Evolutionary conservation across 2,113 vertebrate genomes (phyloP).

Genomic region (Planiliza haematocheilus): DNA sequence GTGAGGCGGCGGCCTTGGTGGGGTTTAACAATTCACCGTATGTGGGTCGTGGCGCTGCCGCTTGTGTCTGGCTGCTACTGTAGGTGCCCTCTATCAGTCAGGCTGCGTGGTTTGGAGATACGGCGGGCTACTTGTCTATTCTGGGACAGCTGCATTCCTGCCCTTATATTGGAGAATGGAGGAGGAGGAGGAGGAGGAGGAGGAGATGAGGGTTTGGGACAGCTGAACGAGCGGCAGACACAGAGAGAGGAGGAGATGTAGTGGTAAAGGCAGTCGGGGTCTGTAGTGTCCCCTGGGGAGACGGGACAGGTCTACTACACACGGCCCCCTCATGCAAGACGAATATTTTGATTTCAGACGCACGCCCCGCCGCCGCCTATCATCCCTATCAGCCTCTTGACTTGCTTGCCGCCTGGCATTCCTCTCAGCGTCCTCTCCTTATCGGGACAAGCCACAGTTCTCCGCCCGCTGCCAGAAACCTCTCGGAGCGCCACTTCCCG

Average conservation of each 20-base stretch:
- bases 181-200: not conserved
- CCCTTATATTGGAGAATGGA: conserved; percentile 76
- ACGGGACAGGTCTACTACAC: conserved; percentile 63
- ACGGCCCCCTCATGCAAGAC: no score
- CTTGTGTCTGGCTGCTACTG: conserved; percentile 33
- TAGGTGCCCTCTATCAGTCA: conserved; percentile 63
- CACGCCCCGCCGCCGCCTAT: conserved; percentile 30
- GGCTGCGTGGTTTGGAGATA: conserved; percentile 51
- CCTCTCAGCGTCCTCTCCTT: conserved; percentile 55
- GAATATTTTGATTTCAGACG: conserved; percentile 62
- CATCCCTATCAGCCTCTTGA: conserved; percentile 27
- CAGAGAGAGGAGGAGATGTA: conserved; percentile 29
- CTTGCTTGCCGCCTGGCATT: conserved; percentile 22
- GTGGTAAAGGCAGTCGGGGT: conserved; percentile 42
- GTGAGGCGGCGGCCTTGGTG: conserved; percentile 1
- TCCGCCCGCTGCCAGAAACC: conserved; percentile 11
- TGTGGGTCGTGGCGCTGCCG: conserved; percentile 19
- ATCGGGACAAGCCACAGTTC: conserved; percentile 47
- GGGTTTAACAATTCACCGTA: conserved; percentile 11
- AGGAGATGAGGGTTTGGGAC: conserved; percentile 51
- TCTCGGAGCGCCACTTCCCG: conserved; percentile 45
- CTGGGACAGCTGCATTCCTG: conserved; percentile 78
- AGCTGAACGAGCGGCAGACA: conserved; percentile 62
- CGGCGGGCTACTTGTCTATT: conserved; percentile 73
- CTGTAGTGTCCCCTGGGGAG: conserved; percentile 46